These are phyloP conservation scores for Myathropa florea DNA, from an alignment of 2,888 invertebrate genomes.

Conservation along the genomic window DNA sequence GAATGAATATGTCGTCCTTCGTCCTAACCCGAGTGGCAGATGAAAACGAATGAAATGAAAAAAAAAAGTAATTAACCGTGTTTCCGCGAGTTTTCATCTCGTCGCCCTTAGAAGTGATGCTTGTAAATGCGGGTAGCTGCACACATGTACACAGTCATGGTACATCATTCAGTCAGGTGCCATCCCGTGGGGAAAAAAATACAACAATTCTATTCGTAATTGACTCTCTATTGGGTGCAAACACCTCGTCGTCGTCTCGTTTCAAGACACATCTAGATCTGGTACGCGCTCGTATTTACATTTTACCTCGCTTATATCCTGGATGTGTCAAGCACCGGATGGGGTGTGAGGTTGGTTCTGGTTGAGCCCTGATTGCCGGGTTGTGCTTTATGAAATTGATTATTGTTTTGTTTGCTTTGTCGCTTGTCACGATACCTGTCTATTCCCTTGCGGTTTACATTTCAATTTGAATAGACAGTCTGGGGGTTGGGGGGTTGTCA, in stretches of 20 bases:
- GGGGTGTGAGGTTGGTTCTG: not conserved
- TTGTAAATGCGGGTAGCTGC: not conserved
- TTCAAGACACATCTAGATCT: conserved; percentile 26
- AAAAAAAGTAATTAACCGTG: conserved; percentile 68
- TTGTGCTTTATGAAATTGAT: conserved; percentile 66
- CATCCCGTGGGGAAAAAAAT: conserved; percentile 23
- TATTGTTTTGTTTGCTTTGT: conserved; percentile 59
- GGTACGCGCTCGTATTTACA: conserved; percentile 31
- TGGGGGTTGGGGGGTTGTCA: conserved; percentile 22
- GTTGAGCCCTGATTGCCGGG: not conserved
- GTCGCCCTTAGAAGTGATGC: not conserved
- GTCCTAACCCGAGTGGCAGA: conserved; percentile 34
- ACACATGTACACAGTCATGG: not conserved
- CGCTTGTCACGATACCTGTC: conserved; percentile 48
- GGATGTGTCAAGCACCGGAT: not conserved
- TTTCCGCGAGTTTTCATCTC: conserved; percentile 58
- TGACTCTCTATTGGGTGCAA: conserved; percentile 64
- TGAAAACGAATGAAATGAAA: conserved; percentile 61
- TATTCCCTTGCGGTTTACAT: conserved; percentile 62
- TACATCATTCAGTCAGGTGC: conserved; percentile 28
- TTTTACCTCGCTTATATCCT: not conserved
- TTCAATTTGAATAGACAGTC: conserved; percentile 29
- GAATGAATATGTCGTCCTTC: conserved; percentile 47
- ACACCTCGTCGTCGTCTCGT: conserved; percentile 21
- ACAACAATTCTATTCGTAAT: conserved; percentile 38